Conservation (phyloP, 2,113 vertebrate genomes). For the Corydoras sp. region DNA sequence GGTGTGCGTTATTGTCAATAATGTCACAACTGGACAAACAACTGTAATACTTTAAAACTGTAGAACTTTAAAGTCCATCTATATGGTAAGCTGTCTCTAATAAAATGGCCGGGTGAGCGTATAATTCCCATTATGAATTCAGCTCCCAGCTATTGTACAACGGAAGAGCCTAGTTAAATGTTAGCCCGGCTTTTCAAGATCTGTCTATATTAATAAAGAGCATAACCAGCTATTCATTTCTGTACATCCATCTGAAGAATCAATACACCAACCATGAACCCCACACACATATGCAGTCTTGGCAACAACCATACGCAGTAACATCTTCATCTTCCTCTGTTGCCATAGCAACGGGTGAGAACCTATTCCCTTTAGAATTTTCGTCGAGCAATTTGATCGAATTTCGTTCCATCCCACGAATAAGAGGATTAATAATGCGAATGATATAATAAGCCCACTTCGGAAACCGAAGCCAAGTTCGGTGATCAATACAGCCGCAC, state of each 20-base stretch:
- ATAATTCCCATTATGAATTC: too few species aligned
- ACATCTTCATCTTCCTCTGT: constrained; percentile 71
- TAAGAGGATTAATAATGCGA: constrained; percentile 3
- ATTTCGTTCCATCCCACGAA: constrained; percentile 10
- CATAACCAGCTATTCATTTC: constrained; percentile 17
- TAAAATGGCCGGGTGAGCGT: too few species aligned
- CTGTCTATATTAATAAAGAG: constrained; percentile 42
- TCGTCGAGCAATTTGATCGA: constrained; percentile 43
- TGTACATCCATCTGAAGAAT: constrained; percentile 52
- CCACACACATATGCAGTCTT: constrained; percentile 45
- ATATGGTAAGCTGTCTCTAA: too few species aligned
- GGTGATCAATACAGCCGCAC: constrained; percentile 62
- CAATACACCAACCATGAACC: constrained; percentile 18
- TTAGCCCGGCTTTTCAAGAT: too few species aligned
- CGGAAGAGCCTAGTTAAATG: too few species aligned
- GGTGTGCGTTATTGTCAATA: too few species aligned
- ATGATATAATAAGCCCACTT: not conserved
- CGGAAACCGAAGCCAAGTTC: constrained; percentile 44
- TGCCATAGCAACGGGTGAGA: constrained; percentile 72
- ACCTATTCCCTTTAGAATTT: constrained; percentile 69
- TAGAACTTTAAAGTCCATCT: too few species aligned
- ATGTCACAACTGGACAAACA: too few species aligned
- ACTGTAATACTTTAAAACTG: too few species aligned
- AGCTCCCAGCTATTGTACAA: too few species aligned
- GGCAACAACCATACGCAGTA: constrained; percentile 60